A percentile compares a stretch with the other conserved stretches of the same genome.
Conservation (phyloP, 2,888 invertebrate genomes). For the Oxytorus armatus region DNA sequence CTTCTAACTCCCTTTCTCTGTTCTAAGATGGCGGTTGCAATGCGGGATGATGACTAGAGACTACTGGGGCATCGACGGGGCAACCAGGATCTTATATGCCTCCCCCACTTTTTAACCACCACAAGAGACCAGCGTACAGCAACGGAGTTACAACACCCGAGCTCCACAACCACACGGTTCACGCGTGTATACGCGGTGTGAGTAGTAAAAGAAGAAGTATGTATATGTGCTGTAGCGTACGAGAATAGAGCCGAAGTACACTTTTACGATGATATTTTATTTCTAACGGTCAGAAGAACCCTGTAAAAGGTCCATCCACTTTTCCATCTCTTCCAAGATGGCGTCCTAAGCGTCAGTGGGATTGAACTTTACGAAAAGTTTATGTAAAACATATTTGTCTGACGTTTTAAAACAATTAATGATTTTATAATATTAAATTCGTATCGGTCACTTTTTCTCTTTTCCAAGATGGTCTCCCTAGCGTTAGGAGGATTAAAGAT, state of each 20-base stretch:
- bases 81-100: slow-evolving; percentile 82
- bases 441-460: not conserved
- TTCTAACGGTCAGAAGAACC: not conserved
- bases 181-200: slow-evolving; percentile 24
- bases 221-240: not conserved
- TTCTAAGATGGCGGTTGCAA: slow-evolving; percentile 66
- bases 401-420: not conserved
- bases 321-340: slow-evolving; percentile 5
- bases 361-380: not conserved
- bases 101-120: slow-evolving; percentile 79
- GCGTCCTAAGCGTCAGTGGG: not conserved
- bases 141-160: slow-evolving; percentile 70
- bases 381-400: not conserved
- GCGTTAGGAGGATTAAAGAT: no score
- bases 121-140: slow-evolving; percentile 58
- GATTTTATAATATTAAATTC: not conserved
- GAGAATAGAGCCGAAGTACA: slow-evolving; percentile 34
- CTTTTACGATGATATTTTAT: slow-evolving; percentile 17
- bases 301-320: slow-evolving; percentile 31
- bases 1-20: slow-evolving; percentile 53
- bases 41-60: slow-evolving; percentile 82
- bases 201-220: slow-evolving; percentile 18
- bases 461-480: not conserved
- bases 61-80: slow-evolving; percentile 80
- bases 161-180: slow-evolving; percentile 45